Percentiles rank a stretch among this genome's conserved stretches.
Evolutionary conservation across 2,113 vertebrate genomes (phyloP).

Genomic region (Gallinago jamesoni): DNA sequence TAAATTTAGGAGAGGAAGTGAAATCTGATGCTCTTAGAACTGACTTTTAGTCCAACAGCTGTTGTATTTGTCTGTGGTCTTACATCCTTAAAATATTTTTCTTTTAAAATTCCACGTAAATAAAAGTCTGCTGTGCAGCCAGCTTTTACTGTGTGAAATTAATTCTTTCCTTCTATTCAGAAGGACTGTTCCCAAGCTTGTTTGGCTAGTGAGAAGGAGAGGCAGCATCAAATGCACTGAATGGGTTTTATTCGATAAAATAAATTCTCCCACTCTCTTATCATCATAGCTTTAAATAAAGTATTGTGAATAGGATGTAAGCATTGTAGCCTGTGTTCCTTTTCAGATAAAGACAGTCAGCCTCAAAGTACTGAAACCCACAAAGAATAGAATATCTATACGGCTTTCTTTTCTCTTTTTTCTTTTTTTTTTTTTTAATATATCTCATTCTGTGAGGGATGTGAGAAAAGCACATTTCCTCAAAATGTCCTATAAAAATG

Average conservation of each 20-base stretch:
- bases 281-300: slow-evolving; percentile 56
- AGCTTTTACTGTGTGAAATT: slow-evolving; percentile 43
- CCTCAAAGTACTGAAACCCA: slow-evolving; percentile 29
- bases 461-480: slow-evolving; percentile 29
- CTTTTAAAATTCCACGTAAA: slow-evolving; percentile 28
- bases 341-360: slow-evolving; percentile 53
- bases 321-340: slow-evolving; percentile 39
- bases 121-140: neutral
- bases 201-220: slow-evolving; percentile 41
- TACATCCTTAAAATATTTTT: slow-evolving; percentile 25
- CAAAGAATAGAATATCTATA: slow-evolving; percentile 19
- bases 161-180: slow-evolving; percentile 48
- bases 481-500: neutral
- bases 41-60: neutral
- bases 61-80: neutral
- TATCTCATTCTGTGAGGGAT: neutral
- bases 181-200: slow-evolving; percentile 20
- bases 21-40: neutral
- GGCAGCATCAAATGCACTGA: slow-evolving; percentile 29
- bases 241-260: slow-evolving; percentile 59
- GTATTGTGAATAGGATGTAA: slow-evolving; percentile 57
- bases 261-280: slow-evolving; percentile 58
- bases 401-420: neutral
- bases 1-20: neutral
- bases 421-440: neutral